A percentile compares a stretch with the other conserved stretches of the same genome.
These are phyloP conservation scores for Brachionus paranguensis DNA, from an alignment of 1,140 invertebrate species.

Conservation along the genomic window DNA sequence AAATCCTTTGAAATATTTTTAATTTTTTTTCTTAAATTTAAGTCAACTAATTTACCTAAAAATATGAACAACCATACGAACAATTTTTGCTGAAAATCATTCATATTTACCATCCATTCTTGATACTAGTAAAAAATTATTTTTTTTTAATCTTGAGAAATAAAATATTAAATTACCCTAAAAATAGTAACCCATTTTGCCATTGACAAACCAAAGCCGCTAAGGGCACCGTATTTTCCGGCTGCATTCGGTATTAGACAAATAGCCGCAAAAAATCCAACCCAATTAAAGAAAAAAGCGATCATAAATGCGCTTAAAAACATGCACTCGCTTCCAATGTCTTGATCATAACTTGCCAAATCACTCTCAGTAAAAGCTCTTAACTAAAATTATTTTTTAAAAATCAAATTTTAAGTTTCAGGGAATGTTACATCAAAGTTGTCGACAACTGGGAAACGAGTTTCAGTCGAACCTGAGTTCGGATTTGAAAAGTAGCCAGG, in stretches of 20 bases:
- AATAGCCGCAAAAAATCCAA: slow-evolving; percentile 80
- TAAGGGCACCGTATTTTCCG: slow-evolving; percentile 79
- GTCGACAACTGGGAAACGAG: slow-evolving; percentile 15
- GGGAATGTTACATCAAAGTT: background rate
- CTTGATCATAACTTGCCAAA: background rate
- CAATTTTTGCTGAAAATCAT: slow-evolving; percentile 35
- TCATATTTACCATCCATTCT: slow-evolving; percentile 40
- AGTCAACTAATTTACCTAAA: slow-evolving; percentile 12
- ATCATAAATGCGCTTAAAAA: slow-evolving; percentile 58
- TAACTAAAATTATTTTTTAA: background rate
- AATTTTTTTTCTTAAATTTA: background rate
- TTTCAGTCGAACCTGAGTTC: background rate
- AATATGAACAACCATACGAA: slow-evolving; percentile 39
- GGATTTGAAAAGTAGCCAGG: slow-evolving; percentile 22
- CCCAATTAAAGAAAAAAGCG: slow-evolving; percentile 86
- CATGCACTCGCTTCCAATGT: slow-evolving; percentile 39
- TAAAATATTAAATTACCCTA: background rate
- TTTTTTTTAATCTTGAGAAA: background rate
- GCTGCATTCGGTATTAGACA: slow-evolving; percentile 89
- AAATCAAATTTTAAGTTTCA: background rate
- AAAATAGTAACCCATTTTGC: slow-evolving; percentile 90
- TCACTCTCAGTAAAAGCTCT: slow-evolving; percentile 11
- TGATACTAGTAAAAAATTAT: slow-evolving; percentile 2
- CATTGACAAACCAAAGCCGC: slow-evolving; percentile 81
- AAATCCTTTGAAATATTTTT: background rate